Evolutionary conservation across 2,113 vertebrate genomes (phyloP), one percentile per base, ranked within the genome.

Genomic region (Microcebus tavaratra): DNA sequence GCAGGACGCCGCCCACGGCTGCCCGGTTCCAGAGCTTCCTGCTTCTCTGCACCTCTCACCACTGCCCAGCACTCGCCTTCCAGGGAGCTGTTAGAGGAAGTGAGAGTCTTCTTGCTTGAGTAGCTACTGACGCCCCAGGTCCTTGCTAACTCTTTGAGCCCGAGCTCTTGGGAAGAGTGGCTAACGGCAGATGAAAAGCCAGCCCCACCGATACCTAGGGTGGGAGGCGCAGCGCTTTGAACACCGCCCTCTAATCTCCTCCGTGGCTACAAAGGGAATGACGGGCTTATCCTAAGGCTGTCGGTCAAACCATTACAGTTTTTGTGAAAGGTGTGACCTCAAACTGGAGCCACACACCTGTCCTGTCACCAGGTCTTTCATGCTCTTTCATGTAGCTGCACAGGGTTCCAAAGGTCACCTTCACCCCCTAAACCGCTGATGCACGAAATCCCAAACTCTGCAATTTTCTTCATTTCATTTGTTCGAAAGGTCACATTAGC

Each of bases 341-440:
- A 5, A 57, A 94, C 25, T 80, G 95, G 79, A 94, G 95, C 96
- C 88, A 88, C 96, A 96, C 96, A 97, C 98, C 98, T 98, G 98
- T 96, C 97, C 96, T 96, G 96, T 97, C 92, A 85, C 96, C 72
- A 95, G 94, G 70, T 89, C 97, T 97, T 98, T 98, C 97, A 88
- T 90, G 94, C 97, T 90, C 82, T 89, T 76, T 98, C 96, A 98
- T 98, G 98, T 97, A 92, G 92, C 94, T 93, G 97, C 97, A 81
- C 72, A 76, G 97, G 96, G 98, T 98, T 97, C 97, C 97, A 90
- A 12, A 95, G 86, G 96, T 96, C 96, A 91, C 98, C 95, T 97
- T 98, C 97, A 98, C 92, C 97, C 80, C 68, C 65, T 68, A 68
- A 45, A 75, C 91, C 94, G 90, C 50, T 76, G 91, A 72, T 39